Conservation (phyloP, 2,888 invertebrate species). For the Idaea straminata region DNA sequence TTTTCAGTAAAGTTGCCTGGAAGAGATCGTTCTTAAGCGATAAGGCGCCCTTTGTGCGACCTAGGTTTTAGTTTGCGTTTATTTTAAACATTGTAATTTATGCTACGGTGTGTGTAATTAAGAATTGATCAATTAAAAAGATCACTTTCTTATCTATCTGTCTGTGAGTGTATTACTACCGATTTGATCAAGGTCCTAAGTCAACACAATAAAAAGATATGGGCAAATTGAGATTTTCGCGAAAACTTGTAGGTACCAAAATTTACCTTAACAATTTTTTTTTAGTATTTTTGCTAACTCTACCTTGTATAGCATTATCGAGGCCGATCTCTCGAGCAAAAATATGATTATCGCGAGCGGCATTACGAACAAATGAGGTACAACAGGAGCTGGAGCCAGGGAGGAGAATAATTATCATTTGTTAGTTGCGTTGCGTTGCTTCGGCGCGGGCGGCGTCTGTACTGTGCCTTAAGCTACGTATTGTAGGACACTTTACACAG, state of each 20-base stretch:
- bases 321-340: slow-evolving; percentile 63
- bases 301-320: slow-evolving; percentile 54
- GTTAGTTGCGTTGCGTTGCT: slow-evolving; percentile 19
- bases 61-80: too few species aligned
- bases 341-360: slow-evolving; percentile 66
- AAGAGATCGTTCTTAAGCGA: background rate
- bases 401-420: slow-evolving; percentile 37
- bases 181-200: too few species aligned
- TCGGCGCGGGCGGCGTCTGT: slow-evolving; percentile 8
- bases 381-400: slow-evolving; percentile 32
- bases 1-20: too few species aligned
- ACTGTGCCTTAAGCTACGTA: slow-evolving; percentile 11
- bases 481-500: background rate
- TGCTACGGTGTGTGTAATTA: background rate
- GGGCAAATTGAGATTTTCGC: background rate
- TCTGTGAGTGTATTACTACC: too few species aligned
- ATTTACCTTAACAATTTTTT: slow-evolving; percentile 2
- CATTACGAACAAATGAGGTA: slow-evolving; percentile 64
- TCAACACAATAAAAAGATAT: background rate
- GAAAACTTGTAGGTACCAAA: background rate
- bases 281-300: slow-evolving; percentile 44
- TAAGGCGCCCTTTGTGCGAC: background rate
- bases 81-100: too few species aligned
- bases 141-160: too few species aligned
- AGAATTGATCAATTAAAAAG: too few species aligned